phyloP scores from a whole-genome alignment of 2,888 invertebrate genomes.

The Trichopria drosophilae region DNA sequence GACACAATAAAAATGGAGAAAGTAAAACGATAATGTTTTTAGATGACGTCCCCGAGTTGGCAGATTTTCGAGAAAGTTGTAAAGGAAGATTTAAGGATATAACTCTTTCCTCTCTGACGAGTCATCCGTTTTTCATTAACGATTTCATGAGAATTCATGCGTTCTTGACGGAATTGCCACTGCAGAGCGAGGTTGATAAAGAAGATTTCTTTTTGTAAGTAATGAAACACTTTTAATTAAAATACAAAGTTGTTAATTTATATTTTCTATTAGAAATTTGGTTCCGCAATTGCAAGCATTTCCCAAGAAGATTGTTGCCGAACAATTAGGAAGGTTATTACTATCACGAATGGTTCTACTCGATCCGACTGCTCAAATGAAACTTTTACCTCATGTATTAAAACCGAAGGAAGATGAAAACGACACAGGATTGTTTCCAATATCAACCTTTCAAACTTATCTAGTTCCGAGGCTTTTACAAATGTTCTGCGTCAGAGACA shows the following conservation, averaged over 20 bases:
- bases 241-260: not conserved
- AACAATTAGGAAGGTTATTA: slow-evolving; percentile 75
- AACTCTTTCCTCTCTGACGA: slow-evolving; percentile 68
- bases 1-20: slow-evolving; percentile 1
- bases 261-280: slow-evolving; percentile 60
- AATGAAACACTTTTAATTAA: slow-evolving; percentile 1
- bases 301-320: slow-evolving; percentile 80
- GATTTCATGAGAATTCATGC: slow-evolving; percentile 82
- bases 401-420: slow-evolving; percentile 64
- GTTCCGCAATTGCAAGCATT: slow-evolving; percentile 71
- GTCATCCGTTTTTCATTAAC: slow-evolving; percentile 80
- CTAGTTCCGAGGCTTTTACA: slow-evolving; percentile 77
- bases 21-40: slow-evolving; percentile 45
- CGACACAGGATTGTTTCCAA: slow-evolving; percentile 67
- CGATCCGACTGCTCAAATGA: slow-evolving; percentile 76
- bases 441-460: slow-evolving; percentile 70
- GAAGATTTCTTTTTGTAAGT: slow-evolving; percentile 73
- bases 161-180: slow-evolving; percentile 79
- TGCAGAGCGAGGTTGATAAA: slow-evolving; percentile 78
- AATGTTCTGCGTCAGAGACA: slow-evolving; percentile 83
- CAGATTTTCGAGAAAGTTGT: slow-evolving; percentile 73
- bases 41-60: slow-evolving; percentile 72
- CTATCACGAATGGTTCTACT: slow-evolving; percentile 84
- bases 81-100: slow-evolving; percentile 69
- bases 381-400: slow-evolving; percentile 72